Conservation (phyloP, 1,140 invertebrate species). For the Drosophila nigrodunni region DNA sequence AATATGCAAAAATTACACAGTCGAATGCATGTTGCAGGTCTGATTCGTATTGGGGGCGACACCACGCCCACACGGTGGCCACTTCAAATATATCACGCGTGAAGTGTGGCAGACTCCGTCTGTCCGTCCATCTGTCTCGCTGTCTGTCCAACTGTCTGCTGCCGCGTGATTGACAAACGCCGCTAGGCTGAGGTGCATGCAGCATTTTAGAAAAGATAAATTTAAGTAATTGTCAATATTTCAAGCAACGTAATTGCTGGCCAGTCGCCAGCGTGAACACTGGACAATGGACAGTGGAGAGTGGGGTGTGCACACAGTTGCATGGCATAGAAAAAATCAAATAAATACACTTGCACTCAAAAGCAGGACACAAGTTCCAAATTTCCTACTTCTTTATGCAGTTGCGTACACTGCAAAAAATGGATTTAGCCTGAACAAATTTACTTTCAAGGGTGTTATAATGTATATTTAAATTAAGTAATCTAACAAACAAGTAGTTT, state of each 20-base stretch:
- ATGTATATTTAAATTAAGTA: no score
- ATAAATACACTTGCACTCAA: slow-evolving; percentile 36
- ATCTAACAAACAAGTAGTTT: no score
- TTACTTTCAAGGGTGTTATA: no score
- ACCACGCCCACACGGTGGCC: slow-evolving; percentile 36
- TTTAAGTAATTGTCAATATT: slow-evolving; percentile 83
- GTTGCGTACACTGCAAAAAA: slow-evolving; percentile 13
- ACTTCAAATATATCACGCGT: slow-evolving; percentile 81
- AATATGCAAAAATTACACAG: slow-evolving; percentile 82
- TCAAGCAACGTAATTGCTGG: slow-evolving; percentile 78
- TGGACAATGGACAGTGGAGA: slow-evolving; percentile 28
- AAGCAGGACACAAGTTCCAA: slow-evolving; percentile 3
- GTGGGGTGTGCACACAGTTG: neutral
- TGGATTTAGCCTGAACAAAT: no score
- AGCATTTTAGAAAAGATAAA: slow-evolving; percentile 80
- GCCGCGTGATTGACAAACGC: slow-evolving; percentile 75
- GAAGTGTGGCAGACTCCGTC: slow-evolving; percentile 51
- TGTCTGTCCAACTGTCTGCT: slow-evolving; percentile 48
- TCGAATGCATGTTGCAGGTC: slow-evolving; percentile 56
- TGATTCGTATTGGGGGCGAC: neutral
- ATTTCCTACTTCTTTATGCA: slow-evolving; percentile 65
- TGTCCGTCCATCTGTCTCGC: no score
- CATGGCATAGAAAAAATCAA: slow-evolving; percentile 53
- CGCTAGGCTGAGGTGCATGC: slow-evolving; percentile 62
- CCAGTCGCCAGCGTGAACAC: slow-evolving; percentile 44